phyloP scores from a whole-genome alignment of 1,140 invertebrate genomes.

The Lepidurus couesii region DNA sequence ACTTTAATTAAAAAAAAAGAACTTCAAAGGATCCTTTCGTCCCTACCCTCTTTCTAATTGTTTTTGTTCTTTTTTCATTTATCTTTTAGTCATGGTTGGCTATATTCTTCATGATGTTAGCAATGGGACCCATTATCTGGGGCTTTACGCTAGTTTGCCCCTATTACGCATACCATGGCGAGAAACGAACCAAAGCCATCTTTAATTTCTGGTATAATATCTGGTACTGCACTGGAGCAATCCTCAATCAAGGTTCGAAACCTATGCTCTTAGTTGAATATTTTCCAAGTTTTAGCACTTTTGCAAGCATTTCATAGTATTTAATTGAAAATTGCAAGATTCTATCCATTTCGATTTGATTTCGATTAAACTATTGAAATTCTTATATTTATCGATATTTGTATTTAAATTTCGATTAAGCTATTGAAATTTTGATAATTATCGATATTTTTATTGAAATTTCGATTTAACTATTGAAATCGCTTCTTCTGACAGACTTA shows the following conservation, averaged over 20 bases:
- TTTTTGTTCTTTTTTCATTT: conserved; percentile 33
- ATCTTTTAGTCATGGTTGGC: conserved; percentile 70
- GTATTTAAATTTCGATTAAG: too few species aligned
- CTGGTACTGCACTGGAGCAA: conserved; percentile 84
- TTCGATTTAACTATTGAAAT: too few species aligned
- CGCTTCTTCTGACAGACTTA: too few species aligned
- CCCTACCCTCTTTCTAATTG: not conserved
- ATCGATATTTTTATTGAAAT: too few species aligned
- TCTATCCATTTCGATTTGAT: too few species aligned
- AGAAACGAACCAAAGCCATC: conserved; percentile 52
- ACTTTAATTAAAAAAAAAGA: not conserved
- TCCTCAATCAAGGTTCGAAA: conserved; percentile 76
- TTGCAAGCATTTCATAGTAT: too few species aligned
- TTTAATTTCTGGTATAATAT: conserved; percentile 67
- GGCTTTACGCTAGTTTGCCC: conserved; percentile 65
- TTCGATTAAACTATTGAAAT: too few species aligned
- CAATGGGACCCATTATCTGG: conserved; percentile 74
- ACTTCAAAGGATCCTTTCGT: not conserved
- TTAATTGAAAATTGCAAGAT: too few species aligned
- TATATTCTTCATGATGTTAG: conserved; percentile 60
- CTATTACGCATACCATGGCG: conserved; percentile 55
- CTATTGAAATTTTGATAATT: too few species aligned
- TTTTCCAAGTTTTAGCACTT: not conserved
- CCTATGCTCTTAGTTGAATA: not conserved
- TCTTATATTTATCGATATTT: too few species aligned